Evolutionary conservation across 1,140 invertebrate genomes (phyloP).

Genomic region (Aphis gossypii): DNA sequence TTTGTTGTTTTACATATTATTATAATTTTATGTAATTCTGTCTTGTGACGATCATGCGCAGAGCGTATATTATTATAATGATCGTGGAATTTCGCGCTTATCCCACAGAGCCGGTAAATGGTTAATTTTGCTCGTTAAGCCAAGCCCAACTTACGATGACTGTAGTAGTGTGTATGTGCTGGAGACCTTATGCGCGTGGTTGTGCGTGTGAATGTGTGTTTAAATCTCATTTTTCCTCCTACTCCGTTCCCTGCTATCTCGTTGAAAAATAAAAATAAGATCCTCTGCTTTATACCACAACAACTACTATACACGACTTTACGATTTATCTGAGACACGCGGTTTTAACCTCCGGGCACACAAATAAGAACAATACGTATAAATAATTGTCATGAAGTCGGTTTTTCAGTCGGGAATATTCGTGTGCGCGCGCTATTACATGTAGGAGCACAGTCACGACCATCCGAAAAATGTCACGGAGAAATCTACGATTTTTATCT

Average conservation of each 20-base stretch:
- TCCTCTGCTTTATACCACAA: conserved; percentile 18
- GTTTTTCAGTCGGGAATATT: conserved; percentile 46
- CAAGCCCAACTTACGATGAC: background rate
- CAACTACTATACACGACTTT: conserved; percentile 41
- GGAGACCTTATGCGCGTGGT: background rate
- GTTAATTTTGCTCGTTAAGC: conserved; percentile 33
- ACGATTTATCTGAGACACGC: conserved; percentile 55
- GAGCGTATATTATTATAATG: background rate
- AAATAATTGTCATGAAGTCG: conserved; percentile 56
- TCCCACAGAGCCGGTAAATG: background rate
- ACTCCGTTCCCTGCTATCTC: background rate
- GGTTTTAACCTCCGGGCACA: conserved; percentile 43
- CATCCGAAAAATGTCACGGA: conserved; percentile 56
- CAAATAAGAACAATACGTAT: conserved; percentile 57
- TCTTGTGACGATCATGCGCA: background rate
- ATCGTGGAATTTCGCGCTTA: background rate
- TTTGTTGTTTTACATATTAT: background rate
- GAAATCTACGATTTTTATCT: conserved; percentile 57
- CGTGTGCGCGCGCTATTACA: conserved; percentile 51
- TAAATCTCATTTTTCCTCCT: background rate
- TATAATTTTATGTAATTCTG: background rate
- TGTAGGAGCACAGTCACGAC: conserved; percentile 45
- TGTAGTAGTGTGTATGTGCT: background rate
- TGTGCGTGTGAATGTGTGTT: background rate
- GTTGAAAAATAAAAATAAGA: background rate